These are phyloP conservation scores for Embiotoca jacksoni DNA, from an alignment of 2,113 vertebrate species.

Conservation along the genomic window DNA sequence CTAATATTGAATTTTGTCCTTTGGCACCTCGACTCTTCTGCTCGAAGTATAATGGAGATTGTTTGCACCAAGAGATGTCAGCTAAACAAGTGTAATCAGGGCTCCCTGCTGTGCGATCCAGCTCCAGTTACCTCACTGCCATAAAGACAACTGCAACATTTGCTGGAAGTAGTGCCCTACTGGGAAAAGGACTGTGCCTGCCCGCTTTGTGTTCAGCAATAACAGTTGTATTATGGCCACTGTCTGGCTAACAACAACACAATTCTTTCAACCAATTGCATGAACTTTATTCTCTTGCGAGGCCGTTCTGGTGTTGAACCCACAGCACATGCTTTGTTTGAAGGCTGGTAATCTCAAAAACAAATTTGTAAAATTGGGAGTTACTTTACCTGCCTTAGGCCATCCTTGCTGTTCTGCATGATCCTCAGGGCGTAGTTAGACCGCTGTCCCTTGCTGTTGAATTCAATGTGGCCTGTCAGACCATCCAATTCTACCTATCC, in stretches of 20 bases:
- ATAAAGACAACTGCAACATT: constrained; percentile 56
- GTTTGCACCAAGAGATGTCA: constrained; percentile 49
- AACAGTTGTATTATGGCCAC: constrained; percentile 9
- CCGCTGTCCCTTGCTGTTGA: constrained; percentile 99
- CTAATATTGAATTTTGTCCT: constrained; percentile 33
- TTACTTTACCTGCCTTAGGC: constrained; percentile 93
- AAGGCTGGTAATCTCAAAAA: not conserved
- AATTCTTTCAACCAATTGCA: constrained; percentile 21
- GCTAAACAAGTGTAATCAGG: constrained; percentile 20
- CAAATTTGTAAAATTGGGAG: constrained; percentile 19
- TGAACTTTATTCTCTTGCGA: not conserved
- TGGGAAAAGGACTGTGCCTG: constrained; percentile 35
- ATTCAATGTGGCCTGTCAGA: constrained; percentile 99
- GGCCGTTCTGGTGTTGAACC: not conserved
- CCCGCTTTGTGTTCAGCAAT: constrained; percentile 31
- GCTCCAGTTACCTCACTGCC: constrained; percentile 23
- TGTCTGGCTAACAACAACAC: constrained; percentile 12
- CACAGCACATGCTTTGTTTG: not conserved
- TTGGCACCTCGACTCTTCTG: constrained; percentile 17
- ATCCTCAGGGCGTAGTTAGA: constrained; percentile 97
- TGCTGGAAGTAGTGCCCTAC: constrained; percentile 26
- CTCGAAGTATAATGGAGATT: constrained; percentile 36
- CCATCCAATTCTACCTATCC: constrained; percentile 99
- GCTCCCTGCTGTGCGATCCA: constrained; percentile 44
- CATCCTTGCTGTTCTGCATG: constrained; percentile 91